A percentile compares a stretch with the other conserved stretches of the same genome.
These are phyloP conservation scores for Hormaphis cornu DNA, from an alignment of 1,140 invertebrate genomes.

Conservation along the genomic window DNA sequence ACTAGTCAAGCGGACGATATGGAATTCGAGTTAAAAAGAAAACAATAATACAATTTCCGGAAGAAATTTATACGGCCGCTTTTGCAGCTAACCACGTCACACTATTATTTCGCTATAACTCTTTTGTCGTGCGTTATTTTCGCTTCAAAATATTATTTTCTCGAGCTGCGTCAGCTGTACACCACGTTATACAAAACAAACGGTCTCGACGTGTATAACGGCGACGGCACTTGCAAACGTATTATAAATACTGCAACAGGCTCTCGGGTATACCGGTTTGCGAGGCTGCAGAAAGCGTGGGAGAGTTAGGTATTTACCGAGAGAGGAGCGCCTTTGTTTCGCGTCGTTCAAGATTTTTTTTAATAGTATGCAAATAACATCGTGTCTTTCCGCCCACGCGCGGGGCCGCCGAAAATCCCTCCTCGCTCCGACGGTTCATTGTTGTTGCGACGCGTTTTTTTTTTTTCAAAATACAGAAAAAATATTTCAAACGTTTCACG, in stretches of 20 bases:
- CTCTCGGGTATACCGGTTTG: neutral
- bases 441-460: neutral
- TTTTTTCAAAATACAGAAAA: too few relatives aligned
- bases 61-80: too few relatives aligned
- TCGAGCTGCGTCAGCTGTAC: neutral
- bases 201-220: constrained; percentile 25
- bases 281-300: constrained; percentile 1
- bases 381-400: constrained; percentile 22
- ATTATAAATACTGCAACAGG: neutral
- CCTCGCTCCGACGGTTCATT: neutral
- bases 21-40: too few relatives aligned
- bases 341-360: constrained; percentile 25
- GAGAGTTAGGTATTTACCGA: constrained; percentile 4
- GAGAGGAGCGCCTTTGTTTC: constrained; percentile 17
- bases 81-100: too few relatives aligned
- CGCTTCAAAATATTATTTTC: neutral
- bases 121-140: neutral
- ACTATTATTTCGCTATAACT: too few relatives aligned
- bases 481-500: neutral
- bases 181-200: neutral
- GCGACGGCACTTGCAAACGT: constrained; percentile 24
- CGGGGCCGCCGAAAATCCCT: neutral
- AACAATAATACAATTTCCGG: too few relatives aligned
- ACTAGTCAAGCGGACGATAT: too few relatives aligned
- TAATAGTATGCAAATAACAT: too few relatives aligned